Evolutionary conservation across 2,113 vertebrate species (phyloP).

Genomic region (Neofelis nebulosa): DNA sequence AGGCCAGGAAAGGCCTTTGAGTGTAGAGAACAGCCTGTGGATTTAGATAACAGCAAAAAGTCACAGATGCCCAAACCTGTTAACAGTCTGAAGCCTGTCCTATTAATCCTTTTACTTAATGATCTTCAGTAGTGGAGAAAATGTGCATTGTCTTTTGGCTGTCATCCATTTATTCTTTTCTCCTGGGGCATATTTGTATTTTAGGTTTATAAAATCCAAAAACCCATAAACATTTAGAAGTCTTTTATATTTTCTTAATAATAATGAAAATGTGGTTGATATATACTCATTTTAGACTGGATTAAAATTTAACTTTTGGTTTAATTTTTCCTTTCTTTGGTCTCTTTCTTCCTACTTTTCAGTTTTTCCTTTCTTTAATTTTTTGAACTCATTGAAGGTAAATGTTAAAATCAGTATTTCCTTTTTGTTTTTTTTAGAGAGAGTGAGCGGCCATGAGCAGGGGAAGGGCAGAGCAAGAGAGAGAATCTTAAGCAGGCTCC

Average conservation of each 20-base stretch:
- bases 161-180: neutral
- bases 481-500: too few relatives aligned
- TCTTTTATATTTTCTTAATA: neutral
- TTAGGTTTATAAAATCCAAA: neutral
- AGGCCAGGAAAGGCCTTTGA: neutral
- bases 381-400: neutral
- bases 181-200: neutral
- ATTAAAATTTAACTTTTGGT: constrained; percentile 38
- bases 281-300: neutral
- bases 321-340: constrained; percentile 9
- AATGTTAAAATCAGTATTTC: neutral
- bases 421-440: too few relatives aligned
- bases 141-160: neutral
- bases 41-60: neutral
- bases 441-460: too few relatives aligned
- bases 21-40: neutral
- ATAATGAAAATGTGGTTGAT: neutral
- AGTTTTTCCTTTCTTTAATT: neutral
- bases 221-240: neutral
- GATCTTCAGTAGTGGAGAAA: neutral
- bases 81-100: neutral
- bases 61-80: neutral
- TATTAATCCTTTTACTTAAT: constrained; percentile 33
- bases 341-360: neutral
- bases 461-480: too few relatives aligned